Conservation (phyloP, 2,888 invertebrate species). For the Trachelus tabidus region DNA sequence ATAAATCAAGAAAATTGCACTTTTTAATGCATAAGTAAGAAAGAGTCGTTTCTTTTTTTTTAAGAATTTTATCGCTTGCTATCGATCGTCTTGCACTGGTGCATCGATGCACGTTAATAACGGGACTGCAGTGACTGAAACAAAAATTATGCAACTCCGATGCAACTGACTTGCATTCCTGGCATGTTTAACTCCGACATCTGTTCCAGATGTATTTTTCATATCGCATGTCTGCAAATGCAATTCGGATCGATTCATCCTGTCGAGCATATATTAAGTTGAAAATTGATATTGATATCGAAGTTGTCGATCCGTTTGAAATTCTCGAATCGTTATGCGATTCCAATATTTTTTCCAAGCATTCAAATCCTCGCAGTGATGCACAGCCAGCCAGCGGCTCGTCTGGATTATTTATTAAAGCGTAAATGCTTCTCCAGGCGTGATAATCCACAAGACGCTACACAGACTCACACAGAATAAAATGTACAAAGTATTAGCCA, state of each 20-base stretch:
- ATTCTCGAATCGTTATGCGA: neutral
- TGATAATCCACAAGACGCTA: neutral
- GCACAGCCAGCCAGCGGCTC: neutral
- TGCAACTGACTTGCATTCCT: too few relatives aligned
- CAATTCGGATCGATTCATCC: neutral
- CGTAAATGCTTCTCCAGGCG: neutral
- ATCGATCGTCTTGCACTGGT: too few relatives aligned
- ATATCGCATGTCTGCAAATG: neutral
- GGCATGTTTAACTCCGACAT: neutral
- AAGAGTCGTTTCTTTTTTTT: neutral
- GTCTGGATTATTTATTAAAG: neutral
- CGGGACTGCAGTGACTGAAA: too few relatives aligned
- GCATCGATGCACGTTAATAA: too few relatives aligned
- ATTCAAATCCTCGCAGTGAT: neutral
- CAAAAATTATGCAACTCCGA: too few relatives aligned
- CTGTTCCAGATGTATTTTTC: neutral
- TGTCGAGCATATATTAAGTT: neutral
- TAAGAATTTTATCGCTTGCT: neutral
- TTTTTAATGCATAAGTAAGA: neutral
- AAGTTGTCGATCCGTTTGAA: neutral
- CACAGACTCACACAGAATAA: neutral
- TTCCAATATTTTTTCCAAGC: neutral
- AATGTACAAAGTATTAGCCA: neutral
- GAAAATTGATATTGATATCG: neutral
- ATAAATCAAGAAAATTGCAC: neutral